Base-by-base conservation (phyloP, 1,140 invertebrate genomes). In the Monomorium pharaonis region DNA sequence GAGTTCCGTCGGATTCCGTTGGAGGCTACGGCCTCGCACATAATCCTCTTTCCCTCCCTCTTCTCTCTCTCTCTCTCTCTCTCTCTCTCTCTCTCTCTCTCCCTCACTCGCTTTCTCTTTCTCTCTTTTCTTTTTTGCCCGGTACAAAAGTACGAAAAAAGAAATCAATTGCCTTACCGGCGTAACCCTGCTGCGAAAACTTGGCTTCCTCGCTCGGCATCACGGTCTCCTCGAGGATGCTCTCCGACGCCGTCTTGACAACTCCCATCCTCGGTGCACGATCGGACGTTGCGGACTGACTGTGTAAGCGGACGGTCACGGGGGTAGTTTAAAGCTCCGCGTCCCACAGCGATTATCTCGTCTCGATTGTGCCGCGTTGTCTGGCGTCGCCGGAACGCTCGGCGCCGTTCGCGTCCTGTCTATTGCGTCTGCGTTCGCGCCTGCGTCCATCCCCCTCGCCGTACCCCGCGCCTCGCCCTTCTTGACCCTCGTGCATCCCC, bases 181-280 rank as follows among this genome's bases (percentile, higher is more conserved):
- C 88, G 84, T 93, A 89, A 14, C 92, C 90, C 67, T 92, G 93
- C 62, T 94, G 86, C 12, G 95, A 95, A 76, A 94, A 91, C 88
- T 95, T 95, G 37, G 93, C 93, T 80, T 95, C 94, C 84, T 95
- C 95, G 87, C 93, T 94, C 3, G 94, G 94, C 30, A 95, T 77
- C 14, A 94, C 90, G 18, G 91, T 90, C 54, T 94, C 94, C 85
- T 92, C 93, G 69, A 94, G 87, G 86, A 94, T 88, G 80, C 92
- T 94, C 58, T 95, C 92, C 24, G 93, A 92, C 51, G 89, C 91
- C 12, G 91, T 89, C 86, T 94, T 95, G 80, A 95, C 92, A 87
- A 95, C 93, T 91, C 95, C 95, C 95, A 96, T 96, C 91, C 51
- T 49, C 72, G 27, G 58, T 54, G 58, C 67, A 65, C 84, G 80